Conservation (phyloP, 2,888 invertebrate species). For the Drosophila multiciliata region DNA sequence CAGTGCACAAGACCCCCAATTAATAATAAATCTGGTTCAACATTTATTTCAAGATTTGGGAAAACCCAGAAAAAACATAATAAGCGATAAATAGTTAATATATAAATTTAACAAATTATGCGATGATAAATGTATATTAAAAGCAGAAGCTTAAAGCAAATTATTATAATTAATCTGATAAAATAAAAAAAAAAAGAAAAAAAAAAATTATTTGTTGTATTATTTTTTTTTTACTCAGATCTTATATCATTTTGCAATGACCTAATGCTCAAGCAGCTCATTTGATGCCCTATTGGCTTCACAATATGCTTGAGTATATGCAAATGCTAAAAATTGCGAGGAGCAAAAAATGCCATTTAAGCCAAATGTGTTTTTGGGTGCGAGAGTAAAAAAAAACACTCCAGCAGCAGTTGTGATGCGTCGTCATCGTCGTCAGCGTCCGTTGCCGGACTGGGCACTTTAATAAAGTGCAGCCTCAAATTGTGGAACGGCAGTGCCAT, state of each 20-base stretch:
- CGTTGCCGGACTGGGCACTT: conserved; percentile 45
- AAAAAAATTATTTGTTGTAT: too few species aligned
- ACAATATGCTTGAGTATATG: conserved; percentile 42
- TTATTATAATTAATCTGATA: neutral
- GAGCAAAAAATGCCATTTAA: conserved; percentile 59
- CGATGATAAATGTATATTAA: neutral
- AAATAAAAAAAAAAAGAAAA: too few species aligned
- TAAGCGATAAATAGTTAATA: neutral
- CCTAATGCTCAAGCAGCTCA: conserved; percentile 17
- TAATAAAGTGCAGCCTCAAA: conserved; percentile 71
- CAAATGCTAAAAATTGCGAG: conserved; percentile 56
- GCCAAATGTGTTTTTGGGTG: conserved; percentile 52
- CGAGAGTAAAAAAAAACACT: conserved; percentile 59
- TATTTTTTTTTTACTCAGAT: neutral
- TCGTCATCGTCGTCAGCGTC: conserved; percentile 15
- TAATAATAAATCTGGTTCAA: neutral
- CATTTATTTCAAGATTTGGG: neutral
- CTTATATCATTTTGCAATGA: conserved; percentile 10
- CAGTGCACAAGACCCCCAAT: too few species aligned
- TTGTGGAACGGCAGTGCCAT: conserved; percentile 45
- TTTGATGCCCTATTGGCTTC: conserved; percentile 20
- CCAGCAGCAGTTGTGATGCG: conserved; percentile 29
- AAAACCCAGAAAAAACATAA: neutral
- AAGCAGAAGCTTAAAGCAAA: neutral
- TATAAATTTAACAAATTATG: neutral